These are phyloP conservation scores for Drosophila asahinai DNA, from an alignment of 1,140 invertebrate species.

Conservation along the genomic window DNA sequence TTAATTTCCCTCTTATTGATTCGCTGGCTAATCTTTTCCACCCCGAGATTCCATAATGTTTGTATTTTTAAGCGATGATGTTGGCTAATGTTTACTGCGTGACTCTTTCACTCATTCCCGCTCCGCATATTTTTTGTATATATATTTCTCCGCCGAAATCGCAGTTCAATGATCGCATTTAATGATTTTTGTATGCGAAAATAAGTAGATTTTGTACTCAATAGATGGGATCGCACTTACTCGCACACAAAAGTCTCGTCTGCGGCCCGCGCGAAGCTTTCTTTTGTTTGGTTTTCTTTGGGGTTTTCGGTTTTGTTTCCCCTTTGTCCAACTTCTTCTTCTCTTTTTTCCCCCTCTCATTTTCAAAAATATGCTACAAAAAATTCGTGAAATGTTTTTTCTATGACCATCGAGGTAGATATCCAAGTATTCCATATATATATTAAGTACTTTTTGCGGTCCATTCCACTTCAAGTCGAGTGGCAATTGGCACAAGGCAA, in stretches of 20 bases:
- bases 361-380: constrained; percentile 24
- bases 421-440: not conserved
- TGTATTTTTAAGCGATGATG: constrained; percentile 73
- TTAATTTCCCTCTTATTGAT: constrained; percentile 65
- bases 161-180: constrained; percentile 79
- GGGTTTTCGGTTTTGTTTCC: constrained; percentile 24
- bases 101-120: constrained; percentile 12
- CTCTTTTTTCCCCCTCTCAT: constrained; percentile 1
- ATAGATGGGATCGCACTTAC: constrained; percentile 51
- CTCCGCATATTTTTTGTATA: constrained; percentile 8
- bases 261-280: constrained; percentile 72
- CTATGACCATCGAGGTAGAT: constrained; percentile 44
- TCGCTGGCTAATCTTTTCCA: constrained; percentile 54
- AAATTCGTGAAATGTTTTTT: constrained; percentile 60
- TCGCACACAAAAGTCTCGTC: constrained; percentile 59
- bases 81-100: constrained; percentile 22
- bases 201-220: constrained; percentile 79
- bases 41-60: constrained; percentile 49
- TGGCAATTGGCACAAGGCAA: constrained; percentile 57
- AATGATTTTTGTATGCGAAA: constrained; percentile 83
- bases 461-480: constrained; percentile 61
- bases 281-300: constrained; percentile 65
- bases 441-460: constrained; percentile 40
- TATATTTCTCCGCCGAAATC: constrained; percentile 49
- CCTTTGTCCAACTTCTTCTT: not conserved